These are phyloP conservation scores for Karalla daura DNA, from an alignment of 2,797 vertebrate species.

Conservation along the genomic window DNA sequence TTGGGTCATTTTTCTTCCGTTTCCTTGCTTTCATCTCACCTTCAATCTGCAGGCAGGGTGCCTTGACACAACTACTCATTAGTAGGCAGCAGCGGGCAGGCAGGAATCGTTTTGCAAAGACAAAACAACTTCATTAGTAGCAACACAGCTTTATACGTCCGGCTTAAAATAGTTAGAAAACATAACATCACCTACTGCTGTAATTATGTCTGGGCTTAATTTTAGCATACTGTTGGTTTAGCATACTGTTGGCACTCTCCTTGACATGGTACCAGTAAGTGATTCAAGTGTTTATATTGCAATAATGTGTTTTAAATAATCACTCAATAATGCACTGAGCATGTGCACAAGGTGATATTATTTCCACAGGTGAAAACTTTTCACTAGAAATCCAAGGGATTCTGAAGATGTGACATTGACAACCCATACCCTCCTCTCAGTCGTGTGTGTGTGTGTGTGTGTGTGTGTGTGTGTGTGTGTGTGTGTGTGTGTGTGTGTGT, in stretches of 20 bases:
- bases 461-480: not conserved
- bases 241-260: slow-evolving; percentile 27
- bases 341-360: no score
- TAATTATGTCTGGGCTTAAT: slow-evolving; percentile 63
- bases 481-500: not conserved
- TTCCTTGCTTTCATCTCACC: slow-evolving; percentile 55
- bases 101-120: slow-evolving; percentile 74
- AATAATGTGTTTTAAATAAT: slow-evolving; percentile 1
- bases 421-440: not conserved
- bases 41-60: slow-evolving; percentile 62
- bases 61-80: slow-evolving; percentile 71
- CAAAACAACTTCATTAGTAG: slow-evolving; percentile 84
- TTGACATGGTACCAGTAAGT: slow-evolving; percentile 7
- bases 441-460: not conserved
- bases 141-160: slow-evolving; percentile 71
- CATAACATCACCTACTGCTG: slow-evolving; percentile 49
- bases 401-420: slow-evolving; percentile 4
- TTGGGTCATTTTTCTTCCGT: slow-evolving; percentile 55
- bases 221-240: slow-evolving; percentile 40
- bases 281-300: slow-evolving; percentile 13
- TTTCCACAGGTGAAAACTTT: not conserved
- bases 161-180: slow-evolving; percentile 72
- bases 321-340: not conserved
- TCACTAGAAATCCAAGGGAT: slow-evolving; percentile 5
- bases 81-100: slow-evolving; percentile 70